phyloP scores from a whole-genome alignment of 1,140 invertebrate species.

The Cardiocondyla obscurior region DNA sequence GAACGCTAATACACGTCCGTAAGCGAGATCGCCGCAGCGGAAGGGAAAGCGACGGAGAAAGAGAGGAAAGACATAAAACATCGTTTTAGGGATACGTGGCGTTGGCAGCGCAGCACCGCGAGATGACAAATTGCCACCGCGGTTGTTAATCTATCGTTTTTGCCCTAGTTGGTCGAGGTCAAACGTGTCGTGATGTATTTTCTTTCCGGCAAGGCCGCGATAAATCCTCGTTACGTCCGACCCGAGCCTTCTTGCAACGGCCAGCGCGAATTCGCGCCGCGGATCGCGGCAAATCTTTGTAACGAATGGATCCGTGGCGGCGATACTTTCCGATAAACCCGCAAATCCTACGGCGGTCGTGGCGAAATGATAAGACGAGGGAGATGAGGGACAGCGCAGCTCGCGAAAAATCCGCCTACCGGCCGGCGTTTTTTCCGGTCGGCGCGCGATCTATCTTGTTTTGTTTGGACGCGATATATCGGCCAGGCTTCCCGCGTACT shows the following conservation, averaged over 20 bases:
- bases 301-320: slow-evolving; percentile 54
- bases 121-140: slow-evolving; percentile 55
- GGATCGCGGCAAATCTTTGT: slow-evolving; percentile 47
- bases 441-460: slow-evolving; percentile 47
- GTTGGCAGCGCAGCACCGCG: slow-evolving; percentile 35
- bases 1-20: slow-evolving; percentile 16
- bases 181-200: slow-evolving; percentile 49
- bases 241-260: slow-evolving; percentile 31
- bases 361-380: slow-evolving; percentile 29
- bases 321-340: slow-evolving; percentile 25
- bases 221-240: slow-evolving; percentile 61
- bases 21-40: background rate
- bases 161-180: slow-evolving; percentile 34
- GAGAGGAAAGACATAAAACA: slow-evolving; percentile 47
- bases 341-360: slow-evolving; percentile 43
- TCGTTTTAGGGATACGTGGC: slow-evolving; percentile 51
- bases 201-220: slow-evolving; percentile 42
- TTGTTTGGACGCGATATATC: slow-evolving; percentile 46
- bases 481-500: too few relatives aligned
- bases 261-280: slow-evolving; percentile 39
- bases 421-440: background rate
- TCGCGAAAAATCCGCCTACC: background rate
- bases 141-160: slow-evolving; percentile 57
- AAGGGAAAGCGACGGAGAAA: background rate
- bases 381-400: background rate